A percentile compares a stretch with the other conserved stretches of the same genome.
phyloP scores from a whole-genome alignment of 2,113 vertebrate species.

The Microcebus ravelobensis region DNA sequence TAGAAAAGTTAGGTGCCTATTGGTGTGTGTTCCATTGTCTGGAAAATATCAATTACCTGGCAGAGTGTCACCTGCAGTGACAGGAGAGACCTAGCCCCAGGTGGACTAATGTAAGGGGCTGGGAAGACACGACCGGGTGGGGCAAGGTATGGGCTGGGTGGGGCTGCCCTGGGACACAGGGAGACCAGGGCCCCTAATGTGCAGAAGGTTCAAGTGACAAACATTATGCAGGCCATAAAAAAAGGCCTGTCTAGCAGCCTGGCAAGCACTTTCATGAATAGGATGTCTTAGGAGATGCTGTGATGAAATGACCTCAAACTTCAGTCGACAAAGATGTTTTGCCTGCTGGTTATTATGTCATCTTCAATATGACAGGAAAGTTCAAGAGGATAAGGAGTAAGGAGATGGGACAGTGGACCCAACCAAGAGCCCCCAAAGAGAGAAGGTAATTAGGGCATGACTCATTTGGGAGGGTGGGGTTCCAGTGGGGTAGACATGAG shows the following conservation, averaged over 20 bases:
- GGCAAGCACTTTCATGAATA: neutral
- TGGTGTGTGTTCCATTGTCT: neutral
- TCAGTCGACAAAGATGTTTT: neutral
- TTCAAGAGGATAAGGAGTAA: neutral
- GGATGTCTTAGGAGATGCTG: constrained; percentile 16
- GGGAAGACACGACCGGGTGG: neutral
- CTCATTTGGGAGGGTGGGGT: neutral
- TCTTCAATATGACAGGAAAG: neutral
- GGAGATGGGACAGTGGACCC: neutral
- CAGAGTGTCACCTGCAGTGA: neutral
- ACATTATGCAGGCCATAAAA: neutral
- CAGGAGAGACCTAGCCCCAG: neutral
- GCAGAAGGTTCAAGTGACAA: neutral
- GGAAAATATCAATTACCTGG: neutral
- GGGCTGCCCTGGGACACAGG: neutral
- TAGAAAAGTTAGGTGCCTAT: neutral
- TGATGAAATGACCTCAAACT: constrained; percentile 53
- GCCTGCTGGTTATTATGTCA: neutral
- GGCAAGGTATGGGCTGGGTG: fast-evolving
- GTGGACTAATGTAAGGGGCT: neutral
- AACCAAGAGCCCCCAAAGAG: neutral
- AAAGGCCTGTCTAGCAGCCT: neutral
- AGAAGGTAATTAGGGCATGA: neutral
- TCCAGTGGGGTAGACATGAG: neutral
- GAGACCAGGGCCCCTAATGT: neutral